These are phyloP conservation scores for Acrocera orbiculus DNA, from an alignment of 2,888 invertebrate genomes.

Conservation along the genomic window DNA sequence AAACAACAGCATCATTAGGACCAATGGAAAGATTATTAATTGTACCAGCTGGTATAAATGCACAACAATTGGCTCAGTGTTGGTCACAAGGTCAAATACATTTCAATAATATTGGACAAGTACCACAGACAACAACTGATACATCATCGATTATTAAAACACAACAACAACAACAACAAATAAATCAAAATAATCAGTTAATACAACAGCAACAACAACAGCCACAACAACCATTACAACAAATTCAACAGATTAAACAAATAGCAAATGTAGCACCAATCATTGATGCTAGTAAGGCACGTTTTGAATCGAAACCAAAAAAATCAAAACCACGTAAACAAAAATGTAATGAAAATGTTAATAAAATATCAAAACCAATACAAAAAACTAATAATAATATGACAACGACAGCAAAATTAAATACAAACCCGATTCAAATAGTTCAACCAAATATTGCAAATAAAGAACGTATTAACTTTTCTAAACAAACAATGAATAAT, in stretches of 20 bases:
- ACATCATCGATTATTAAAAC: background rate
- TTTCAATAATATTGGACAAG: slow-evolving; percentile 28
- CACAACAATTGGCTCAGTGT: slow-evolving; percentile 30
- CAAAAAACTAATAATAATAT: slow-evolving; percentile 26
- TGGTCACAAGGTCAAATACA: slow-evolving; percentile 30
- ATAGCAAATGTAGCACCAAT: slow-evolving; percentile 30
- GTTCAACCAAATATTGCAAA: slow-evolving; percentile 21
- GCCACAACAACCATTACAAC: slow-evolving; percentile 15
- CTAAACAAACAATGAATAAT: background rate
- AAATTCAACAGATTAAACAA: slow-evolving; percentile 20
- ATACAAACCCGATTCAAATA: slow-evolving; percentile 28
- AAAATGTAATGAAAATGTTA: slow-evolving; percentile 11
- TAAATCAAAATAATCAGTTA: slow-evolving; percentile 28
- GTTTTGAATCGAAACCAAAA: slow-evolving; percentile 14
- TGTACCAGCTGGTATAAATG: slow-evolving; percentile 31
- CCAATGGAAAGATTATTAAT: slow-evolving; percentile 30
- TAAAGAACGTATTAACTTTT: slow-evolving; percentile 3
- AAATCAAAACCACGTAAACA: slow-evolving; percentile 18
- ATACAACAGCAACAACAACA: slow-evolving; percentile 23
- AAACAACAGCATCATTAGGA: slow-evolving; percentile 28
- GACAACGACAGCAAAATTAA: slow-evolving; percentile 27
- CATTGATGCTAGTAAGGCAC: slow-evolving; percentile 29
- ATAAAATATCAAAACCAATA: slow-evolving; percentile 29
- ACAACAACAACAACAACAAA: slow-evolving; percentile 24
- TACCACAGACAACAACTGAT: slow-evolving; percentile 17